Percentiles rank a stretch among this genome's conserved stretches.
These are phyloP conservation scores for Burhinus oedicnemus DNA, from an alignment of 2,113 vertebrate genomes.

Conservation along the genomic window DNA sequence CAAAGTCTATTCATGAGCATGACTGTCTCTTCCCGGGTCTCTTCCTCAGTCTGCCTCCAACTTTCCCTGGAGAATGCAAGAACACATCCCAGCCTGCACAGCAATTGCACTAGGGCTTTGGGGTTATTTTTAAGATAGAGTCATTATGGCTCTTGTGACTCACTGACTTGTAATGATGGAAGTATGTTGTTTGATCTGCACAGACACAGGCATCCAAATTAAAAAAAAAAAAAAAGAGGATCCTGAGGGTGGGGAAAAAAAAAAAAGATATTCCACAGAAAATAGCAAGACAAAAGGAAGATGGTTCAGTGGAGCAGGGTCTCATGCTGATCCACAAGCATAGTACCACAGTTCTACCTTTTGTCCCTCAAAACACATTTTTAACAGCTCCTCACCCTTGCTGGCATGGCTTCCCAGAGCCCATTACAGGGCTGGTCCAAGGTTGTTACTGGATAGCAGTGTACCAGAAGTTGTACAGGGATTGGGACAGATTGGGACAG, in stretches of 20 bases:
- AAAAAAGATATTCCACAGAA: not conserved
- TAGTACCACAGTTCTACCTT: not conserved
- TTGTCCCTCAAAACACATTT: not conserved
- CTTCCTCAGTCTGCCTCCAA: not conserved
- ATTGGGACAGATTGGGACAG: not conserved
- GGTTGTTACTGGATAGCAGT: not conserved
- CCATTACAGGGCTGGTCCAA: not conserved
- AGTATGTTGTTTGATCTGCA: constrained; percentile 32
- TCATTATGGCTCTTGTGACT: constrained; percentile 7
- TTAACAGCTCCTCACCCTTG: not conserved
- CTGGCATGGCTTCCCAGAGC: not conserved
- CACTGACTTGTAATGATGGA: constrained; percentile 6
- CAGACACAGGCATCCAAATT: not conserved
- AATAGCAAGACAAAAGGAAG: not conserved
- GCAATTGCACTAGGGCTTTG: not conserved
- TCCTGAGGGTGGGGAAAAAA: not conserved
- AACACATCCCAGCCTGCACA: not conserved
- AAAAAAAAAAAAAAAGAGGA: not conserved
- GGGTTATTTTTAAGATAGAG: constrained; percentile 42
- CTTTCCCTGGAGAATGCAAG: not conserved
- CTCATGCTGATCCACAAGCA: not conserved
- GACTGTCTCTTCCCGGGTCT: not conserved
- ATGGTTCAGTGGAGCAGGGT: not conserved
- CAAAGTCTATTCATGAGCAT: not conserved
- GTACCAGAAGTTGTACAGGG: not conserved